Percentiles rank a stretch among this genome's conserved stretches.
These are phyloP conservation scores for Mormyrus hasselquistii DNA, from an alignment of 2,797 vertebrate species.

Conservation along the genomic window DNA sequence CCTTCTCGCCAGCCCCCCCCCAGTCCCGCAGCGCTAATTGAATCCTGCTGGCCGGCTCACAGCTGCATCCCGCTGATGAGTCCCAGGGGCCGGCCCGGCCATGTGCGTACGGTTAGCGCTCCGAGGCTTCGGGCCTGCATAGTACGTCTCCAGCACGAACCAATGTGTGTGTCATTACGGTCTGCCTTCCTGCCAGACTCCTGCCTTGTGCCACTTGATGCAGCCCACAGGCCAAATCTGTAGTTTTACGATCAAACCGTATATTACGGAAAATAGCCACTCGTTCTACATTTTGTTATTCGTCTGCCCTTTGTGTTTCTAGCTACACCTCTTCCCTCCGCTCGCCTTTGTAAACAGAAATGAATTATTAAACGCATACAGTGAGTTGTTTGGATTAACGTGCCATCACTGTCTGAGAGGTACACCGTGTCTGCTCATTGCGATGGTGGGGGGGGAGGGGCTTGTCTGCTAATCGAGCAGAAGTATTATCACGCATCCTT, in stretches of 20 bases:
- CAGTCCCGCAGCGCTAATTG: constrained; percentile 56
- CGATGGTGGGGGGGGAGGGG: neutral
- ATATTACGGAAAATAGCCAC: constrained; percentile 1
- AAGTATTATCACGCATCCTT: neutral
- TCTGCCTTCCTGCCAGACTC: constrained; percentile 28
- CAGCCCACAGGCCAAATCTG: constrained; percentile 21
- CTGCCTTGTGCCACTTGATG: constrained; percentile 29
- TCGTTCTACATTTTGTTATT: neutral
- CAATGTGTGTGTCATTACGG: constrained; percentile 66
- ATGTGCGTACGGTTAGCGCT: constrained; percentile 72
- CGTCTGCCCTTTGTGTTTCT: neutral
- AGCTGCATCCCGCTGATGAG: constrained; percentile 71
- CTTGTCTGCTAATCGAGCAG: neutral
- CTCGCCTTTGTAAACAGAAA: neutral
- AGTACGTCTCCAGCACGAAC: constrained; percentile 45
- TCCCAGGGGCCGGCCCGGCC: constrained; percentile 60
- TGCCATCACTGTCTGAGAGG: constrained; percentile 13
- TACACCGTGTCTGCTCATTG: neutral
- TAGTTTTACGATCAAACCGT: constrained; percentile 26
- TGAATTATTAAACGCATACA: neutral
- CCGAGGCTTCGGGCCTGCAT: constrained; percentile 52
- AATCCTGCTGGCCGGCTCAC: constrained; percentile 69
- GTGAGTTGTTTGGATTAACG: neutral
- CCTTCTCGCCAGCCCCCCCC: neutral
- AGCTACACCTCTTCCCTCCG: neutral